Base-by-base conservation (phyloP, 2,888 invertebrate genomes). In the Peribatodes rhomboidaria region DNA sequence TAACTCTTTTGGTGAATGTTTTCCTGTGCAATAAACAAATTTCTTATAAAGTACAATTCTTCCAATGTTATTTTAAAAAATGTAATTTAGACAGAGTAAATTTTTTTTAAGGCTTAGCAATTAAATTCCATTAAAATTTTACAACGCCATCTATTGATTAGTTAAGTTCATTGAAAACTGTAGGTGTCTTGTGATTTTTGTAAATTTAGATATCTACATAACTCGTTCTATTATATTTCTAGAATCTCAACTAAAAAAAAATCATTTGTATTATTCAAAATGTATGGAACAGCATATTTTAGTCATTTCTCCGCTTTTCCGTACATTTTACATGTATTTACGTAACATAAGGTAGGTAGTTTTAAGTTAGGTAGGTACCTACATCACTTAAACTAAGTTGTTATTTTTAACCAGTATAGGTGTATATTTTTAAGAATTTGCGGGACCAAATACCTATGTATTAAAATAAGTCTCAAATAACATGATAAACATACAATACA, bases 361-460 rank as follows among this genome's bases (percentile, higher is more conserved):
- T 9, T 31, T 33, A 33, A 11, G 49, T 16, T 49, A 50, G 13
- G 8, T 50, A 20, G 20, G 13, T 50, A 16, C 4, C 14, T 49
- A 46, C 7, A 13, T 46, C 4, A 22, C 10, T 27, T 53, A 39
- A 53, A 20, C 13, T 53, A 50, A 50, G 39, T 41, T 22, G 44
- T n/a, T 52, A 58, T 46, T 54, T 39, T 41, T 27, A 47, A 39
- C 31, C 47, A 54, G 31, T 47, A 27, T 61, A 56, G n/a, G n/a
- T 14, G 13, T 10, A 37, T 44, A 52, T 39, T 49, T 47, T 55
- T 60, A 44, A 57, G 46, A 39, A 46, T 47, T 20, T 53, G 20
- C 56, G 65, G 65, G 60, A 65, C 61, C 61, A 65, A 65, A 54
- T 49, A 64, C 16, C 37, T 46, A 50, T 18, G 8, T 54, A 46